Evolutionary conservation across 1,140 invertebrate species (phyloP).

Genomic region (Bombus ignitus): DNA sequence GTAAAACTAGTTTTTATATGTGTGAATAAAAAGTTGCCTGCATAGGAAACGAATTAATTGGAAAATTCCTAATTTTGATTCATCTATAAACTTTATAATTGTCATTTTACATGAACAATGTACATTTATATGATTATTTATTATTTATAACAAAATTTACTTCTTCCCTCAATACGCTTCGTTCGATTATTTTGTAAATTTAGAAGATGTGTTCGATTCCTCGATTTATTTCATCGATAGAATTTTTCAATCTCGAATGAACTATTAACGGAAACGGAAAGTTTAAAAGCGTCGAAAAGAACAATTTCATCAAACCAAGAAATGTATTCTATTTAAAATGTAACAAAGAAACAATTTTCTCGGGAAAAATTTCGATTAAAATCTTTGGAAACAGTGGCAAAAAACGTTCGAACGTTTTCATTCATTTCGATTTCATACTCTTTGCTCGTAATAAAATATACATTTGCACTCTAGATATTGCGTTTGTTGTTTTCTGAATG

Average conservation of each 20-base stretch:
- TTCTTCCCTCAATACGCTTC: no score
- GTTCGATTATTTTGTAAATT: no score
- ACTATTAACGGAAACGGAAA: background rate
- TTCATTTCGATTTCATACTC: background rate
- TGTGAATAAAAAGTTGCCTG: no score
- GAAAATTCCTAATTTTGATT: no score
- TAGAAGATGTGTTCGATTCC: no score
- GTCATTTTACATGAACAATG: no score
- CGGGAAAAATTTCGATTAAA: background rate
- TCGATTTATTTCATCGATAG: no score
- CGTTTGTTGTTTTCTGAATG: no score
- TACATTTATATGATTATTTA: no score
- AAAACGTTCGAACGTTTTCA: background rate
- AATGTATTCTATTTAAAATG: background rate
- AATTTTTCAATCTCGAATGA: background rate
- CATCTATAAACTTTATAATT: no score
- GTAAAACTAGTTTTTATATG: background rate
- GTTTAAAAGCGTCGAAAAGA: background rate
- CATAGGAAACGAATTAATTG: background rate
- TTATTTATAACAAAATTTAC: no score
- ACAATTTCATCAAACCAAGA: background rate
- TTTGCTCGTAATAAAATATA: no score
- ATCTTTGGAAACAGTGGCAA: background rate
- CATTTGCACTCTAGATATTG: background rate
- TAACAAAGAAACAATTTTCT: background rate